These are phyloP conservation scores for Netelia melanura DNA, from an alignment of 2,888 invertebrate genomes.

Conservation along the genomic window DNA sequence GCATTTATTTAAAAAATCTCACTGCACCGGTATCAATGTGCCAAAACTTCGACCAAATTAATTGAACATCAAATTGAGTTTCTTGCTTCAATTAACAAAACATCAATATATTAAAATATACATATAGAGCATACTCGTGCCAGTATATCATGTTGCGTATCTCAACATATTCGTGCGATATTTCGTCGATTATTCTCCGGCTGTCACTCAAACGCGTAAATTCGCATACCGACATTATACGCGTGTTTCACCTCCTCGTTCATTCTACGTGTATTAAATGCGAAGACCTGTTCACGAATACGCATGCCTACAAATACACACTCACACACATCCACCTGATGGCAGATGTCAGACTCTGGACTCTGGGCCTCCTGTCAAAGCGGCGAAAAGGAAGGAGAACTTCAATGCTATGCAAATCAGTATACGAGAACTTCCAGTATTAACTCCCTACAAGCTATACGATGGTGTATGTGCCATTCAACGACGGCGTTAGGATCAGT, in stretches of 20 bases:
- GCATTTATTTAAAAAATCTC: too few species aligned
- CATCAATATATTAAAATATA: not conserved
- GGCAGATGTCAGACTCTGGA: conserved; percentile 24
- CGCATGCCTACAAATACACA: not conserved
- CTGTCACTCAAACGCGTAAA: conserved; percentile 33
- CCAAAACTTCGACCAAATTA: not conserved
- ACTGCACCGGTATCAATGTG: too few species aligned
- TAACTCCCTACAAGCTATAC: conserved; percentile 40
- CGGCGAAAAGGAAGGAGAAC: not conserved
- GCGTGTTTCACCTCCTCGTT: conserved; percentile 1
- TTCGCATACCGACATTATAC: conserved; percentile 28
- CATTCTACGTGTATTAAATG: conserved; percentile 45
- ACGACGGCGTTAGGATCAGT: conserved; percentile 52
- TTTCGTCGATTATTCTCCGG: conserved; percentile 3
- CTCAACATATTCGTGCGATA: not conserved
- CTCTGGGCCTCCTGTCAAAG: not conserved
- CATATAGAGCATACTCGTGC: not conserved
- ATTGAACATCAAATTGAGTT: not conserved
- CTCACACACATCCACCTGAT: not conserved
- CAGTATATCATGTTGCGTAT: not conserved
- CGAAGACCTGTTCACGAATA: conserved; percentile 12
- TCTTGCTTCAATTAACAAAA: not conserved
- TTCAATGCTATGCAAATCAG: not conserved
- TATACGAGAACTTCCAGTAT: conserved; percentile 17
- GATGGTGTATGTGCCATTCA: conserved; percentile 50